These are phyloP conservation scores for Anableps anableps DNA, from an alignment of 2,797 vertebrate species.

Conservation along the genomic window DNA sequence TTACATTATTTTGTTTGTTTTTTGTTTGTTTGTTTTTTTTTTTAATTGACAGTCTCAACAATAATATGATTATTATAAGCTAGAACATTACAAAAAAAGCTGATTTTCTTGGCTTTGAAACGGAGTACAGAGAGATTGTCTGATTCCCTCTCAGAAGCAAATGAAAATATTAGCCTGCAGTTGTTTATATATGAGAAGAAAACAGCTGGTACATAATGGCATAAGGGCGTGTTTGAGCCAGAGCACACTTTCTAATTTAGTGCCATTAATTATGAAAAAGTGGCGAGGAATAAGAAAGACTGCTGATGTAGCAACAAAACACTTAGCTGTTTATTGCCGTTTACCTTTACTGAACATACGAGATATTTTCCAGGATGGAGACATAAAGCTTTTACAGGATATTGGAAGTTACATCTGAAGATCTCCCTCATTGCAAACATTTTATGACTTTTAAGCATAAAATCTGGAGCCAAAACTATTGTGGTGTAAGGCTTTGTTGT, in stretches of 20 bases:
- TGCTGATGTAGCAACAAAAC: constrained; percentile 18
- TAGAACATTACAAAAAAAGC: constrained; percentile 1
- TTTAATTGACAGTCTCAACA: neutral
- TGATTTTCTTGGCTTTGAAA: neutral
- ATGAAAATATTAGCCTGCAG: constrained; percentile 26
- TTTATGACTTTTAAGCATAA: neutral
- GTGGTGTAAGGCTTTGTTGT: neutral
- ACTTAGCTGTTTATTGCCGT: constrained; percentile 20
- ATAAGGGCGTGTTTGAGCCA: constrained; percentile 36
- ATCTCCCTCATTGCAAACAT: neutral
- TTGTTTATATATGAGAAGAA: constrained; percentile 37
- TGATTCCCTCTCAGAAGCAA: neutral
- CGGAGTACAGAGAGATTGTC: neutral
- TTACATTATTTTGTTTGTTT: too few relatives aligned
- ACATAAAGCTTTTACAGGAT: neutral
- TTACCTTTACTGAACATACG: constrained; percentile 17
- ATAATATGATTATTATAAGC: neutral
- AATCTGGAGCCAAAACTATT: neutral
- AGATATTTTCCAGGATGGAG: neutral
- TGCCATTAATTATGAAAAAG: constrained; percentile 60
- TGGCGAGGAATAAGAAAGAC: constrained; percentile 23
- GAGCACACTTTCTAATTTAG: constrained; percentile 43
- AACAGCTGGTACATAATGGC: constrained; percentile 39
- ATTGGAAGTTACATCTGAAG: neutral
- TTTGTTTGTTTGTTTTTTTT: too few relatives aligned